Evolutionary conservation across 1,140 invertebrate species (phyloP).

Genomic region (Solenopsis invicta): DNA sequence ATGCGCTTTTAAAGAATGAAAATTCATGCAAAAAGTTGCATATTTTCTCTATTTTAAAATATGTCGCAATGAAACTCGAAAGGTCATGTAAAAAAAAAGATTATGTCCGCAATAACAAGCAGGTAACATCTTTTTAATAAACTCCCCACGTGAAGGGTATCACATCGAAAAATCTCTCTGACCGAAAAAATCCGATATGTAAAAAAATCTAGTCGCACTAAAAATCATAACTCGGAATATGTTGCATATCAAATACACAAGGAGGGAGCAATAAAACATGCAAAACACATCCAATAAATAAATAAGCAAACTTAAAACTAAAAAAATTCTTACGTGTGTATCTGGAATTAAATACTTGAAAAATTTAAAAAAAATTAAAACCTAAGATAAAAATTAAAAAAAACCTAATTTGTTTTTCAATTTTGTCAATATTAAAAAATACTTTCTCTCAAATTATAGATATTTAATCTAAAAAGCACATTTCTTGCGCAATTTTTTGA

Average conservation of each 20-base stretch:
- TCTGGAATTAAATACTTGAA: background rate
- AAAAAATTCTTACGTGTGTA: background rate
- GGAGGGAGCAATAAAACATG: background rate
- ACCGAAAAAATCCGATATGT: constrained; percentile 4
- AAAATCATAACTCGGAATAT: background rate
- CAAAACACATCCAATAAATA: background rate
- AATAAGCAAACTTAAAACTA: background rate
- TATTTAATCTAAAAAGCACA: background rate
- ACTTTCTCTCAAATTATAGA: background rate
- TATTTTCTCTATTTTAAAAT: constrained; percentile 3
- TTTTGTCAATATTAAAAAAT: background rate
- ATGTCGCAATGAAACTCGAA: constrained; percentile 2
- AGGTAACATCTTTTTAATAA: constrained; percentile 44
- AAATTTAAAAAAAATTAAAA: background rate
- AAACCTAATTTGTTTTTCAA: background rate
- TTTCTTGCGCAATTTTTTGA: background rate
- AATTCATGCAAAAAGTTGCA: background rate
- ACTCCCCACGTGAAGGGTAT: constrained; percentile 32
- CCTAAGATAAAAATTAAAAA: background rate
- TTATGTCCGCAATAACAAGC: constrained; percentile 38
- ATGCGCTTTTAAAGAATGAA: background rate
- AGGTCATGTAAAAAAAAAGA: constrained; percentile 13
- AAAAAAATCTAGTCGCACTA: constrained; percentile 28
- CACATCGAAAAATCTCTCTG: constrained; percentile 41
- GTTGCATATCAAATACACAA: background rate